These are phyloP conservation scores for Sericinus montela DNA, from an alignment of 2,888 invertebrate genomes.

Conservation along the genomic window DNA sequence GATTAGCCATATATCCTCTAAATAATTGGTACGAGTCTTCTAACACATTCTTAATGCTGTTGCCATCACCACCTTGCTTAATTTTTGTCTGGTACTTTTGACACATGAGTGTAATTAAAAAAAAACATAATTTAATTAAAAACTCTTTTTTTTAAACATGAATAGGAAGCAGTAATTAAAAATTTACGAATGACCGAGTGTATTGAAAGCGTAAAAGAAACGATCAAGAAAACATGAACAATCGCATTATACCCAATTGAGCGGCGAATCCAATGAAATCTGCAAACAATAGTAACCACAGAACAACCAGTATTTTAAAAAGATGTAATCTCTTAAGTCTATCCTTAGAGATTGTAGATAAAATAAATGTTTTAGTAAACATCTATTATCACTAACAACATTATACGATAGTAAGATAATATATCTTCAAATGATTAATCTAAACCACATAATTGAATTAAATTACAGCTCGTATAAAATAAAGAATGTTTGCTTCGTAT, in stretches of 20 bases:
- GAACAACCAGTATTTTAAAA: constrained; percentile 28
- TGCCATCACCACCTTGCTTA: too few relatives aligned
- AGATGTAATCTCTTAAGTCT: constrained; percentile 33
- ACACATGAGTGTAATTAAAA: too few relatives aligned
- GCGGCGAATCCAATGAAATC: constrained; percentile 38
- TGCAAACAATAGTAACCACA: constrained; percentile 44
- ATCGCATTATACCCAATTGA: constrained; percentile 35
- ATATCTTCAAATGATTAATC: too few relatives aligned
- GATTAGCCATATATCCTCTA: too few relatives aligned
- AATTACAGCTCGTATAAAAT: too few relatives aligned
- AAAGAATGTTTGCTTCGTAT: too few relatives aligned
- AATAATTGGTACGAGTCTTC: too few relatives aligned
- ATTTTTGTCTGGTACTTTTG: too few relatives aligned
- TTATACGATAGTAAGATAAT: neutral
- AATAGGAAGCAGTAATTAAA: constrained; percentile 58
- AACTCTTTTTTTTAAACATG: constrained; percentile 26
- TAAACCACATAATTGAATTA: too few relatives aligned
- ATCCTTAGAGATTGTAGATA: constrained; percentile 9
- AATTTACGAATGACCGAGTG: constrained; percentile 48
- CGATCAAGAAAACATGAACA: constrained; percentile 37
- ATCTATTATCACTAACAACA: constrained; percentile 12
- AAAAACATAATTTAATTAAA: too few relatives aligned
- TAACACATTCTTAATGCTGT: too few relatives aligned
- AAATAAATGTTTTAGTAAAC: constrained; percentile 21
- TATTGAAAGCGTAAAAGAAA: constrained; percentile 39